A percentile compares a stretch with the other conserved stretches of the same genome.
phyloP scores from a whole-genome alignment of 1,140 invertebrate genomes.

The Sarcophaga bullata region DNA sequence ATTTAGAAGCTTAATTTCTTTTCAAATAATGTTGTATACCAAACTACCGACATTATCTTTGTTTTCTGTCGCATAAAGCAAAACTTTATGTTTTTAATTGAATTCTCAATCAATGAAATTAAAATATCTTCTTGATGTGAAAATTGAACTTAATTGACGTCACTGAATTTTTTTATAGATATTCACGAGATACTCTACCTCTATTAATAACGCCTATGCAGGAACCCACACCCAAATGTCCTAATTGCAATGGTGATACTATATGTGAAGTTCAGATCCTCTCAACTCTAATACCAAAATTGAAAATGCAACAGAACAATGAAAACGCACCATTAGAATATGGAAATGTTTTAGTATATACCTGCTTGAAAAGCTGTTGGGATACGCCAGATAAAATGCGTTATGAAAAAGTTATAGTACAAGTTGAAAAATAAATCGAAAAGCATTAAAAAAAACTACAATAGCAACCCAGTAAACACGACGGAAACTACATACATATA shows the following conservation, averaged over 20 bases:
- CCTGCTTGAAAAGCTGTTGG: constrained; percentile 87
- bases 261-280: constrained; percentile 85
- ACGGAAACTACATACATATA: background rate
- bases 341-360: constrained; percentile 83
- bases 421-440: constrained; percentile 70
- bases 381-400: constrained; percentile 73
- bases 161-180: constrained; percentile 68
- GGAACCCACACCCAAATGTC: constrained; percentile 69
- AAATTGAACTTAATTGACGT: too few species aligned
- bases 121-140: too few species aligned
- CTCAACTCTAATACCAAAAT: constrained; percentile 78
- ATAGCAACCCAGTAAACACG: background rate
- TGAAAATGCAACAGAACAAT: constrained; percentile 69
- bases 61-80: background rate
- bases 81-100: background rate
- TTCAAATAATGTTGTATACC: too few species aligned
- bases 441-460: constrained; percentile 22
- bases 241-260: constrained; percentile 76
- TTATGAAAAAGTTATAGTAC: constrained; percentile 79
- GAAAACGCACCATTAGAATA: constrained; percentile 76
- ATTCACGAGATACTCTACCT: constrained; percentile 74
- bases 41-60: too few species aligned
- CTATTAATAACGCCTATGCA: constrained; percentile 74
- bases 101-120: background rate
- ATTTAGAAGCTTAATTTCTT: too few species aligned